Evolutionary conservation across 2,113 vertebrate species (phyloP), one percentile per base, ranked within the genome.

Genomic region (Diadophis punctatus): DNA sequence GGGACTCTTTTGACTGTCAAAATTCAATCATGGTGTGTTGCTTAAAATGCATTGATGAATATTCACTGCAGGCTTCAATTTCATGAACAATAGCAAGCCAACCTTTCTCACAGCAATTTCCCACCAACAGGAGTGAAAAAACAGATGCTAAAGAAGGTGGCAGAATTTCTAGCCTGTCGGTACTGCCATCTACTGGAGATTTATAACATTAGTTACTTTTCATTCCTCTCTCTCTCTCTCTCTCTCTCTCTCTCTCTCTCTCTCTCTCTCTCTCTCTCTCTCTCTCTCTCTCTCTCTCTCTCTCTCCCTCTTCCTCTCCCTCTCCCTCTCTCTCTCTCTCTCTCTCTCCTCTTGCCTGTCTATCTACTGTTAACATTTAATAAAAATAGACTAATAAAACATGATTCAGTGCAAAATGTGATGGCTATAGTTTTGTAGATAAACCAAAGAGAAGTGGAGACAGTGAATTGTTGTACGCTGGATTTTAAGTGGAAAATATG

Each of bases 361-460:
- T 80, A 39, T 80, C 68, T 80, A 0, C 4, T 22, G 90, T 51
- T 63, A 0, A n/a, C 10, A 51, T 43, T 93, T 84, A 91, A 93
- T 63, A 4, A 92, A 94, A 23, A 9, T 90, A 48, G 9, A 2
- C 1, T 22, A 93, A 93, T 91, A 94, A 97, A 93, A 93, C 93
- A 88, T 94, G 3, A 93, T 94, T 74, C 55, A 94, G 48, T 53
- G 92, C 91, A 88, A 92, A 84, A 49, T 56, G 86, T 95, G 1
- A 96, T 91, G 48, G 89, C 60, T 88, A 85, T 88, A 58, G 14
- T 3, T 94, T 43, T 63, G 49, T 60, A 91, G 87, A 95, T 95
- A 95, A 96, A 94, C 16, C 92, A 93, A 95, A 96, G 48, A 86
- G 55, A 96, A 96, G 96, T 96, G 91, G 95, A 93, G 94, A 91